Evolutionary conservation across 2,113 vertebrate genomes (phyloP), one percentile per base, ranked within the genome.

Genomic region (Prietella phreatophila): DNA sequence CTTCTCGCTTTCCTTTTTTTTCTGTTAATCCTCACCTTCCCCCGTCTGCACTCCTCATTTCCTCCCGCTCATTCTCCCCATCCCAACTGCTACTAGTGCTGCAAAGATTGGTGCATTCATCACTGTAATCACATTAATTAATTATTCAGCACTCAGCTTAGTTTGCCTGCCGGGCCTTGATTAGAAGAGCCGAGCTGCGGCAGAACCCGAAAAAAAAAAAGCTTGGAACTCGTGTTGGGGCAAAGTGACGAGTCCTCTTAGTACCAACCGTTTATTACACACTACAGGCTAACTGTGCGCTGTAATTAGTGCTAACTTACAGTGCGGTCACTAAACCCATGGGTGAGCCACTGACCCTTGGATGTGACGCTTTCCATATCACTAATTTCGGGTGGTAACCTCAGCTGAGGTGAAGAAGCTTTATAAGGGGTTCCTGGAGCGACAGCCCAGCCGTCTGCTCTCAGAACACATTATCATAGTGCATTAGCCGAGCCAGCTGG

Each of bases 91-190:
- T 63, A 76, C 79, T 20, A 65, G 82, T 19, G 76, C 65, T 73
- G 82, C 63, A n/a, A 89, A 92, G 94, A 93, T 94, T 92, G 87
- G 91, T 84, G 89, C 94, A 93, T 95, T 93, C 92, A 94, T 95
- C 94, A 94, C 88, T 90, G 92, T 94, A 95, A 95, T 95, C 94
- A 94, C 91, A 91, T 86, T 93, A 85, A 84, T 95, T 92, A 95
- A 94, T 95, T 95, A 95, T 96, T 95, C 94, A 93, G 91, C 86
- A 87, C 90, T 94, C 91, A 92, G 94, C 93, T 92, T 93, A 91
- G 90, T 93, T 91, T 92, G 93, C 92, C 92, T 91, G 94, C 92
- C 93, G 93, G 90, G n/a, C 83, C 84, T 87, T 89, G 88, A 91
- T 93, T 94, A 94, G 91, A 92, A 93, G 92, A 81, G 81, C 90